Conservation (phyloP, 2,888 invertebrate genomes). For the Clivina fossor region DNA sequence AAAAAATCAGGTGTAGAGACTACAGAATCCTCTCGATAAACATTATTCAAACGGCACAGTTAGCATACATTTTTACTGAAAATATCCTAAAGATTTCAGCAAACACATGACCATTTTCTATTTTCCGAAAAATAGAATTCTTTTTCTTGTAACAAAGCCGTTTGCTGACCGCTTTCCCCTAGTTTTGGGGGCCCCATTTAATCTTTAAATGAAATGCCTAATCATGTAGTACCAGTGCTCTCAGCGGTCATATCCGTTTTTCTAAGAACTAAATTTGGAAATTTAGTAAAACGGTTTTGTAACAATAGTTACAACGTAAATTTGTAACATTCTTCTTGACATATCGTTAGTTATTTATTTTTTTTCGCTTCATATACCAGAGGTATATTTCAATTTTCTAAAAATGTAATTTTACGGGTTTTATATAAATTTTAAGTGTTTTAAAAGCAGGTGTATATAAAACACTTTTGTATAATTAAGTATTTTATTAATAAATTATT, state of each 20-base stretch:
- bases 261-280: conserved; percentile 19
- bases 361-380: too few species aligned
- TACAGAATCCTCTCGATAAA: too few species aligned
- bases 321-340: conserved; percentile 18
- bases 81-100: conserved; percentile 31
- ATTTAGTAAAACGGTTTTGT: conserved; percentile 15
- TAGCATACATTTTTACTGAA: too few species aligned
- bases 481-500: background rate
- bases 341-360: too few species aligned
- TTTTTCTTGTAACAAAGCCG: conserved; percentile 21
- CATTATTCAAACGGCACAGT: too few species aligned
- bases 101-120: conserved; percentile 30
- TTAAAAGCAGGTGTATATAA: too few species aligned
- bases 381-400: too few species aligned
- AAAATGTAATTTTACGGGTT: too few species aligned
- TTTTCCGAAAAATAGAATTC: conserved; percentile 17
- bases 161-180: conserved; percentile 23
- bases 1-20: too few species aligned
- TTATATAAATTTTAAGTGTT: too few species aligned
- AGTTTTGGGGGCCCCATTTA: conserved; percentile 16
- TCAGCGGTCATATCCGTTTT: conserved; percentile 33
- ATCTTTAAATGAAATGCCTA: conserved; percentile 31
- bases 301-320: conserved; percentile 15
- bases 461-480: too few species aligned
- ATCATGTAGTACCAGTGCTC: too few species aligned